A percentile compares a stretch with the other conserved stretches of the same genome.
phyloP scores from a whole-genome alignment of 2,797 vertebrate species.

The Sebastes dallii region DNA sequence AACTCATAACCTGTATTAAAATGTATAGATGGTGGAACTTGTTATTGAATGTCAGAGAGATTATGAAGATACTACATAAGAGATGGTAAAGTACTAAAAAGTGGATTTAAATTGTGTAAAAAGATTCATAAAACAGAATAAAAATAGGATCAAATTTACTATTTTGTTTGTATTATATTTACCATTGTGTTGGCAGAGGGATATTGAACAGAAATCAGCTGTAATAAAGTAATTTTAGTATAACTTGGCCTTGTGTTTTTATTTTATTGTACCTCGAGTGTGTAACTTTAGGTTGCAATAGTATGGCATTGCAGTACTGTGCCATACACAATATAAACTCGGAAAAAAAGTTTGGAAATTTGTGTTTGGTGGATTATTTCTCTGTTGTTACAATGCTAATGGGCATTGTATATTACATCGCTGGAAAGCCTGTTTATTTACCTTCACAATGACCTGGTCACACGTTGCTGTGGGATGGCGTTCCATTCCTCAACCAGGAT shows the following conservation, averaged over 20 bases:
- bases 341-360: too few relatives aligned
- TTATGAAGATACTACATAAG: constrained; percentile 81
- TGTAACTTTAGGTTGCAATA: neutral
- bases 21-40: constrained; percentile 99
- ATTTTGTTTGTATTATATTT: constrained; percentile 99
- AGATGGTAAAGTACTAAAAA: constrained; percentile 81
- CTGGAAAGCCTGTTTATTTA: too few relatives aligned
- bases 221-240: constrained; percentile 99
- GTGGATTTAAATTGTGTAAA: constrained; percentile 85
- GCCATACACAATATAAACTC: too few relatives aligned
- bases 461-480: too few relatives aligned
- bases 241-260: constrained; percentile 52
- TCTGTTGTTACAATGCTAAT: too few relatives aligned
- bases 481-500: too few relatives aligned
- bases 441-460: too few relatives aligned
- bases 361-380: too few relatives aligned
- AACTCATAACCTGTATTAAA: constrained; percentile 99
- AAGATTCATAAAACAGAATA: constrained; percentile 77
- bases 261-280: neutral
- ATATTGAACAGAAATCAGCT: constrained; percentile 96
- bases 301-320: neutral
- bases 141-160: constrained; percentile 94
- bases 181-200: constrained; percentile 97
- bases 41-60: constrained; percentile 95
- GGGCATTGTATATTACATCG: too few relatives aligned